Conservation (phyloP, 1,140 invertebrate species). For the Monochamus saltuarius region DNA sequence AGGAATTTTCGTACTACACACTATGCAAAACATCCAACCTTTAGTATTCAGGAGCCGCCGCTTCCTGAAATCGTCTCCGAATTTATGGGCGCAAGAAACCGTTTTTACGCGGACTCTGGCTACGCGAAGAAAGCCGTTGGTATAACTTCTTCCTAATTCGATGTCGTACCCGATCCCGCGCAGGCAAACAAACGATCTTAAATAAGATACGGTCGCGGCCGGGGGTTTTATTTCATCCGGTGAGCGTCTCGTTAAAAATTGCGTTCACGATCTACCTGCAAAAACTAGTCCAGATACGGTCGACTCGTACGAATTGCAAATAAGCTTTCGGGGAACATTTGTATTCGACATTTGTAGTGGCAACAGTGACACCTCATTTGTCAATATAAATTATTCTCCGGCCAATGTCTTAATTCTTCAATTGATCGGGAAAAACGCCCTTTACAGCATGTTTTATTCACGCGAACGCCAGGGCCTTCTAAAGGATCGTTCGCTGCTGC, state of each 20-base stretch:
- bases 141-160: conserved; percentile 23
- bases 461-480: conserved; percentile 4
- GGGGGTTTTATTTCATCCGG: conserved; percentile 5
- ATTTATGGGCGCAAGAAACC: conserved; percentile 15
- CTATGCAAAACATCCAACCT: too few species aligned
- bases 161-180: not conserved
- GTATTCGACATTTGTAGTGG: conserved; percentile 44
- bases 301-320: conserved; percentile 41
- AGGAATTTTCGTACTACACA: too few species aligned
- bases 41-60: too few species aligned
- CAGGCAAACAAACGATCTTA: not conserved
- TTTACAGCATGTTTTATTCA: conserved; percentile 27
- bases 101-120: conserved; percentile 7
- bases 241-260: conserved; percentile 1
- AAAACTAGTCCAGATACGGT: conserved; percentile 39
- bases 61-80: conserved; percentile 1
- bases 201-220: conserved; percentile 1
- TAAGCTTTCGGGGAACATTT: conserved; percentile 39
- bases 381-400: conserved; percentile 44
- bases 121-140: conserved; percentile 16
- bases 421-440: conserved; percentile 22
- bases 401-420: conserved; percentile 33
- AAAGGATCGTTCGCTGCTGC: conserved; percentile 14
- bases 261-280: conserved; percentile 9
- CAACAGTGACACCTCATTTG: conserved; percentile 44